phyloP scores from a whole-genome alignment of 2,888 invertebrate genomes.

The Catotricha subobsoleta region DNA sequence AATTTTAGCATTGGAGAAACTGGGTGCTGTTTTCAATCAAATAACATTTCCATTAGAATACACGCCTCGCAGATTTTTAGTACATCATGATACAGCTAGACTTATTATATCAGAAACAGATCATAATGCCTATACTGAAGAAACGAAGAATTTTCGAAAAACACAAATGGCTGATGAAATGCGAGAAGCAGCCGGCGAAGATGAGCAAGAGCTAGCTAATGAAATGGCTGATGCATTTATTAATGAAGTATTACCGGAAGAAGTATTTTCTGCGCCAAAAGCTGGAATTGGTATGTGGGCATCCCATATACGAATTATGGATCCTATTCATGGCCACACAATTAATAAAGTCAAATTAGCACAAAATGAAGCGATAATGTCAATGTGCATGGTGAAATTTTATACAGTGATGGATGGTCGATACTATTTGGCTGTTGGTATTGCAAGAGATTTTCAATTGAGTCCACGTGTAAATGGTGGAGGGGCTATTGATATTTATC shows the following conservation, averaged over 20 bases:
- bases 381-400: conserved; percentile 70
- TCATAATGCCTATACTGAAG: conserved; percentile 95
- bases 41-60: conserved; percentile 82
- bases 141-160: conserved; percentile 76
- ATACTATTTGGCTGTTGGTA: conserved; percentile 63
- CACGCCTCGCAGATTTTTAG: conserved; percentile 87
- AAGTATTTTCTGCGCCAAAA: conserved; percentile 86
- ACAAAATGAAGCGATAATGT: conserved; percentile 93
- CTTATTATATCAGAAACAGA: conserved; percentile 90
- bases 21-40: conserved; percentile 97
- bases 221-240: conserved; percentile 97
- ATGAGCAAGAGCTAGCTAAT: conserved; percentile 85
- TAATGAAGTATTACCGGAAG: conserved; percentile 86
- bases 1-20: conserved; percentile 92
- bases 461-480: conserved; percentile 69
- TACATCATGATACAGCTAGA: conserved; percentile 80
- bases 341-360: conserved; percentile 62
- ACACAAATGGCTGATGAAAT: conserved; percentile 98
- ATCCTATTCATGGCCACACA: conserved; percentile 66
- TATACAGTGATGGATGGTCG: conserved; percentile 34
- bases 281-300: conserved; percentile 96
- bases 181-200: conserved; percentile 91
- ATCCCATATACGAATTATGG: conserved; percentile 69
- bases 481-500: conserved; percentile 75
- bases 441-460: conserved; percentile 76